These are phyloP conservation scores for Chroicocephalus ridibundus DNA, from an alignment of 2,113 vertebrate species.

Conservation along the genomic window DNA sequence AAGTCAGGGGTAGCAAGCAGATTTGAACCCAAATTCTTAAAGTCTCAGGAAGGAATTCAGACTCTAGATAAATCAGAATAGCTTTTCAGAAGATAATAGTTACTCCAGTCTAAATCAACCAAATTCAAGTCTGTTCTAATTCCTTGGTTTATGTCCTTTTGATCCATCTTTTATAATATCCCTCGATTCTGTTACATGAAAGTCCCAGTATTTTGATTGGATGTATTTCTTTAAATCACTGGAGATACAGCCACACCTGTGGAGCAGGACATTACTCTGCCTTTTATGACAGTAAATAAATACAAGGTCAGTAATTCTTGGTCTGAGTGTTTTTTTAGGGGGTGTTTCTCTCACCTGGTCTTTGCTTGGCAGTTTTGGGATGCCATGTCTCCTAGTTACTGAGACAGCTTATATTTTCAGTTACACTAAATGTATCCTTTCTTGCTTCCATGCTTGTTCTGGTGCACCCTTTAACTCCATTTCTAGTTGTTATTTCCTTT, in stretches of 20 bases:
- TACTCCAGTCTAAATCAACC: background rate
- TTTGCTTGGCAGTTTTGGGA: background rate
- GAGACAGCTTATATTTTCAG: background rate
- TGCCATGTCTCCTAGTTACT: background rate
- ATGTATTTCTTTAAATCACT: background rate
- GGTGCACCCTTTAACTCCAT: background rate
- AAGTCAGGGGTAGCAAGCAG: background rate
- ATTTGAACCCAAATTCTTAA: background rate
- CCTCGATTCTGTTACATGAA: background rate
- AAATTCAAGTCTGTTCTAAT: background rate
- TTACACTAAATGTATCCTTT: background rate
- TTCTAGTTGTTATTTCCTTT: background rate
- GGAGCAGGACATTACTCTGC: background rate
- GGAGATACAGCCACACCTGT: background rate
- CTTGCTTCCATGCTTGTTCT: background rate
- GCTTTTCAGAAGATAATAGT: background rate
- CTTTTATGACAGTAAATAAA: background rate
- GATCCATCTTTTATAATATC: background rate
- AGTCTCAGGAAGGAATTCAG: background rate
- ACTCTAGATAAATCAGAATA: background rate
- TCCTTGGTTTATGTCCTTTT: background rate
- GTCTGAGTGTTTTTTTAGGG: fast-evolving
- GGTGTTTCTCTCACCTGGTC: fast-evolving
- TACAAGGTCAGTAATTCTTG: background rate
- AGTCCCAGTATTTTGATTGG: background rate